Evolutionary conservation across 92 coral and sea anemone genomes (phyloP).

Genomic region (Phenganax subtilis): DNA sequence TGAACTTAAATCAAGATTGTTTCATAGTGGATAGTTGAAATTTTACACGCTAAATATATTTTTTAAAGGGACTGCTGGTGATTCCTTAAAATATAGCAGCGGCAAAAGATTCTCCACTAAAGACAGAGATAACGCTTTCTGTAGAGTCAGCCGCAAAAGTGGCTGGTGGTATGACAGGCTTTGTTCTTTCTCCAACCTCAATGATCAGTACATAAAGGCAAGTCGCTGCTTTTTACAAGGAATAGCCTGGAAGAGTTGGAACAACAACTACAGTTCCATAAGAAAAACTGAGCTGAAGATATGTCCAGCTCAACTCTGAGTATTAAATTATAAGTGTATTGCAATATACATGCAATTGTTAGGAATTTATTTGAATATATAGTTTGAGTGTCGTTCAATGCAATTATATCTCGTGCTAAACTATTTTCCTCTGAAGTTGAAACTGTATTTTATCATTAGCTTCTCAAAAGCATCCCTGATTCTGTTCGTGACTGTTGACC

Average conservation of each 20-base stretch:
- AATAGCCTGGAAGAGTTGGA: neutral
- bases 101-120: too few relatives aligned
- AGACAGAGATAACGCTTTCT: neutral
- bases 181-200: neutral
- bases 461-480: too few relatives aligned
- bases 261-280: neutral
- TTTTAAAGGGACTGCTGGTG: neutral
- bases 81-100: neutral
- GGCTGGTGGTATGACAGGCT: neutral
- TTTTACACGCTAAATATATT: neutral
- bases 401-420: too few relatives aligned
- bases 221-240: neutral
- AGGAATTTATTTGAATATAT: too few relatives aligned
- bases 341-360: too few relatives aligned
- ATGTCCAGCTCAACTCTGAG: too few relatives aligned
- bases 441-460: too few relatives aligned
- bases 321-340: too few relatives aligned
- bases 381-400: too few relatives aligned
- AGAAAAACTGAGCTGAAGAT: neutral
- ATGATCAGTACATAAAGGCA: neutral
- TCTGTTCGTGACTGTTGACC: too few relatives aligned
- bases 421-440: too few relatives aligned
- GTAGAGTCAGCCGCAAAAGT: neutral
- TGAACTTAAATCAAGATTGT: too few relatives aligned
- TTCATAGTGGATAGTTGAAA: neutral